These are phyloP conservation scores for Ageneiosus marmoratus DNA, from an alignment of 2,113 vertebrate species.

Conservation along the genomic window DNA sequence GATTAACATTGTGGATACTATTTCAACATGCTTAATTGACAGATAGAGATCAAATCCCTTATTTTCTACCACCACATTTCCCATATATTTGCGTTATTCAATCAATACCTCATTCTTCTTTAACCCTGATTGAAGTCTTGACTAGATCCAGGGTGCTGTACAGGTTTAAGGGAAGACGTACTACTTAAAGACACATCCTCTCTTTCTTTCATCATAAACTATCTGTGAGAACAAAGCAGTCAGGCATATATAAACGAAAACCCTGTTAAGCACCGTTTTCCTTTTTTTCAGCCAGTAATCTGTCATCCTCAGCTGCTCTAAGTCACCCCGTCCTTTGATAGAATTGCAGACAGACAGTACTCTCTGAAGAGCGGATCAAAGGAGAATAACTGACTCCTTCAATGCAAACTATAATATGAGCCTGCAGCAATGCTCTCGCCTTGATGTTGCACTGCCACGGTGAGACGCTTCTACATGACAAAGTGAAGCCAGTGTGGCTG, in stretches of 20 bases:
- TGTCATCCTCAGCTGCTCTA: constrained; percentile 66
- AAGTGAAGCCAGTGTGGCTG: constrained; percentile 69
- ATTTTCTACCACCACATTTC: constrained; percentile 1
- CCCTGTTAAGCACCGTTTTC: constrained; percentile 56
- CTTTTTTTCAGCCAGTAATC: constrained; percentile 55
- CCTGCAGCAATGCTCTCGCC: constrained; percentile 71
- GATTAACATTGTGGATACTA: not conserved
- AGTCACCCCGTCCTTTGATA: constrained; percentile 70
- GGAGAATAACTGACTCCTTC: constrained; percentile 69
- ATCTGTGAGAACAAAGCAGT: constrained; percentile 49
- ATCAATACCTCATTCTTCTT: constrained; percentile 29
- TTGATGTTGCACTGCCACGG: constrained; percentile 69
- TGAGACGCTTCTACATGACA: constrained; percentile 68
- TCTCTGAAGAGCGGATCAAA: constrained; percentile 79
- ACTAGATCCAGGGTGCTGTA: constrained; percentile 36
- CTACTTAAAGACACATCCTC: constrained; percentile 48
- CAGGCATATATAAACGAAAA: constrained; percentile 49
- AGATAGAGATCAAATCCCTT: constrained; percentile 21
- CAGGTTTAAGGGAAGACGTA: constrained; percentile 45
- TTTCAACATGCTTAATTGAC: constrained; percentile 34
- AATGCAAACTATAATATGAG: constrained; percentile 73
- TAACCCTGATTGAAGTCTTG: constrained; percentile 40
- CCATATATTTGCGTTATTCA: not conserved
- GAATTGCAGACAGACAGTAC: constrained; percentile 72
- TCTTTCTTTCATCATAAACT: constrained; percentile 55